These are phyloP conservation scores for Leiothrix lutea DNA, from an alignment of 2,113 vertebrate genomes.

Conservation along the genomic window DNA sequence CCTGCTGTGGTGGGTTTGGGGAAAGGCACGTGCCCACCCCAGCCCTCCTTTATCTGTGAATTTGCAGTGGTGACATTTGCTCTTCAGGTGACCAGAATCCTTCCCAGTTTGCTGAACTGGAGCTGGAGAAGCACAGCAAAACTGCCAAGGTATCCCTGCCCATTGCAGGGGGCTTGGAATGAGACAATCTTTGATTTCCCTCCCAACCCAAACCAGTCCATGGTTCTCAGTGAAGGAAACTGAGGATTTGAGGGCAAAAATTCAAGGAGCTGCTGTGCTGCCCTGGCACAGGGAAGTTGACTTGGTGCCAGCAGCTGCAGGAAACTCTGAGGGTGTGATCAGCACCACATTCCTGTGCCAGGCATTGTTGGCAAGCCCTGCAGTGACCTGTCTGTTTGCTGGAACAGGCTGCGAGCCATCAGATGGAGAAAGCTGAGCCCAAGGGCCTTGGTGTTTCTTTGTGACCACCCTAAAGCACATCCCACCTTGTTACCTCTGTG, in stretches of 20 bases:
- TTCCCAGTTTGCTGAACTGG: not conserved
- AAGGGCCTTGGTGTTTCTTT: not conserved
- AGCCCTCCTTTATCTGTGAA: not conserved
- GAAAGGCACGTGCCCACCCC: not conserved
- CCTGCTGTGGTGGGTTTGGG: not conserved
- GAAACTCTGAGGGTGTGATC: conserved; percentile 26
- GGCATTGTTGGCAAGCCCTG: not conserved
- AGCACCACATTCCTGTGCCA: not conserved
- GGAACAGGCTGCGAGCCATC: not conserved
- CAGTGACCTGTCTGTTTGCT: not conserved
- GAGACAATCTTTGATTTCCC: not conserved
- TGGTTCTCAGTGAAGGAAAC: not conserved
- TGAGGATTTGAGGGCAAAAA: not conserved
- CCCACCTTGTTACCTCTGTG: not conserved
- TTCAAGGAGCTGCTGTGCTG: not conserved
- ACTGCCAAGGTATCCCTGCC: not conserved
- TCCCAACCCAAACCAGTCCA: not conserved
- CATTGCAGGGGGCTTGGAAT: not conserved
- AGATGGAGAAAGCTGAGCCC: not conserved
- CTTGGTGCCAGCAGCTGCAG: not conserved
- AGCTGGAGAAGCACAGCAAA: not conserved
- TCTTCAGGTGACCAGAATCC: not conserved
- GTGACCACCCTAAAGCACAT: not conserved
- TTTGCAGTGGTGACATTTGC: not conserved
- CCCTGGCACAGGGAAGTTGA: not conserved